Evolutionary conservation across 2,113 vertebrate genomes (phyloP), one percentile per base, ranked within the genome.

Genomic region (Stomatorhinus ivindoensis): DNA sequence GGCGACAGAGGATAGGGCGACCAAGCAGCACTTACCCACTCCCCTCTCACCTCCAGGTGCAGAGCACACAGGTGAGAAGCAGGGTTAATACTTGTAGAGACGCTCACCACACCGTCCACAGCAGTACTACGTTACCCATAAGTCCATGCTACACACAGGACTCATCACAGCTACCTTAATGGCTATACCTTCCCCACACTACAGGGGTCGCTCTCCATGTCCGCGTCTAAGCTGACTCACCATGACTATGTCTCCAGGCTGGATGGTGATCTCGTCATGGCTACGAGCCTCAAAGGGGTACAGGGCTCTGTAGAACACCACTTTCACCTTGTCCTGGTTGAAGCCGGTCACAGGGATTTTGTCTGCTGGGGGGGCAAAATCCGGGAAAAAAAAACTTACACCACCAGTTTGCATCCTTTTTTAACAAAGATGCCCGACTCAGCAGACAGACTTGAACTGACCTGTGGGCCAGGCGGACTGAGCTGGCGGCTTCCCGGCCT

Each of bases 241-340:
- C 98, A 99, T 98, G 90, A 99, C 97, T 1, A 99, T 96, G 87
- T 99, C 98, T 69, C 98, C 98, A 0, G 98, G 98, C 61, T 97
- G 94, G 91, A 99, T 99, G 15, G 96, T 97, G 96, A 99, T 98
- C 94, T 99, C 98, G 84, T 99, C 98, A 0, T 98, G 98, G 93
- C 98, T 99, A 92, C 98, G 97, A 73, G 98, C 97, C 42, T 99
- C 98, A 91, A 99, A 99, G 11, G 98, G 98, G 91, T 99, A 99
- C 1, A 99, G 93, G 3, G 98, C 97, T 91, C 98, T 96, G 90
- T 99, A 99, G 96, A 98, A 99, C 7, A 99, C 98, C 93, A 99
- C 97, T 94, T 97, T 99, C 87, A 97, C 96, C 88, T 96, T 96
- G 89, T 96, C 97, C 93, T 97, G 97, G 80, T 96, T 95, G 91